Percentiles rank a stretch among this genome's conserved stretches.
These are phyloP conservation scores for Hesperophylax magnus DNA, from an alignment of 1,140 invertebrate genomes.

Conservation along the genomic window DNA sequence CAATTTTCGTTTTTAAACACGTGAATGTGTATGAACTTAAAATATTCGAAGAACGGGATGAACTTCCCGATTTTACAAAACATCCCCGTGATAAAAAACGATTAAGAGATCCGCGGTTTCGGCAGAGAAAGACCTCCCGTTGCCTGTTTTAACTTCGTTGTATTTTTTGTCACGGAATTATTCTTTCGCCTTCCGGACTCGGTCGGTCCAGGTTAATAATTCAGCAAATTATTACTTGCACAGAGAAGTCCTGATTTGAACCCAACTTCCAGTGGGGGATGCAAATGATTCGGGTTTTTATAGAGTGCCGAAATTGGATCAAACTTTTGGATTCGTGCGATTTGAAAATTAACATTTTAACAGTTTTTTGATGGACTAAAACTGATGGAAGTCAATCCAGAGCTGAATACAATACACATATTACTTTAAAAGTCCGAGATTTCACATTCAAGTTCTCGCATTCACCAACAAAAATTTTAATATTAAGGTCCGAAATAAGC, in stretches of 20 bases:
- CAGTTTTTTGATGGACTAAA: neutral
- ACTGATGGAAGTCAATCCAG: neutral
- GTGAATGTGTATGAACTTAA: too few species aligned
- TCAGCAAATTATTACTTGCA: conserved; percentile 53
- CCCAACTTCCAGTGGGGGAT: neutral
- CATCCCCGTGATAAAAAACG: conserved; percentile 49
- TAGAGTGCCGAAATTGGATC: neutral
- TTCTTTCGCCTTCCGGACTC: conserved; percentile 1
- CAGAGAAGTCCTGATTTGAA: conserved; percentile 31
- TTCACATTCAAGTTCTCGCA: neutral
- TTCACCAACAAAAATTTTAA: too few species aligned
- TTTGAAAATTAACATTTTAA: conserved; percentile 8
- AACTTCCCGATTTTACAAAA: neutral
- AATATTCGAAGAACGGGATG: neutral
- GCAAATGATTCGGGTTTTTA: neutral
- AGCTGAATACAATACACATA: neutral
- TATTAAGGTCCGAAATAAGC: too few species aligned
- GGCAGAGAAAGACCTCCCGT: conserved; percentile 19
- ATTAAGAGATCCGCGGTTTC: conserved; percentile 43
- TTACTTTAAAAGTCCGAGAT: neutral
- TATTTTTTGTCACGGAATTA: conserved; percentile 32
- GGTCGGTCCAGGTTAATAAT: conserved; percentile 49
- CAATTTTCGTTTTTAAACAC: too few species aligned
- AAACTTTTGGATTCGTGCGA: neutral
- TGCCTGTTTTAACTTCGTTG: conserved; percentile 32